Base-by-base conservation (phyloP, 2,797 vertebrate genomes). In the Acanthornis magna region DNA sequence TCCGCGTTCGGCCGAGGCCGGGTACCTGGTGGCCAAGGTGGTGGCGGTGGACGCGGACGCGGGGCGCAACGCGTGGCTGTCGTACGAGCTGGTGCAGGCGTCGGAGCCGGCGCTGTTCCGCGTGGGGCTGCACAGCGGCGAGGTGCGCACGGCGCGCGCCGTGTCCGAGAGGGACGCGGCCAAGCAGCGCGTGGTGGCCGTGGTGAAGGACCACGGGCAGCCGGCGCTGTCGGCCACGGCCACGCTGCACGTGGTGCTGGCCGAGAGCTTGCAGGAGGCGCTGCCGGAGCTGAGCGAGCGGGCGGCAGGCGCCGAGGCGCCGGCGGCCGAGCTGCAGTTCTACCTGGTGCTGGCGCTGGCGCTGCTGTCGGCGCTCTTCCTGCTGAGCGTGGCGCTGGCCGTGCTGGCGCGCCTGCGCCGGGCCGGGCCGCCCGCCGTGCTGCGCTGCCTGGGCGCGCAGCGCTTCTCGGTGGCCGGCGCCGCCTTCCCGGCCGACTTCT, bases 181-280 rank as follows among this genome's bases (percentile, higher is more conserved):
- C 58, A 97, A 97, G 94, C 98, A 98, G 91, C 97, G 96, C 4
- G 77, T 98, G 72, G 75, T 98, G 5, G 97, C 98, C 61, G 84
- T 97, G 54, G 98, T 98, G 75, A 82, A 79, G 77, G 92, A 95
- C 70, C 92, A 94, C 78, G 96, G 96, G 40, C 89, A 50, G 86
- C 95, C 96, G 74, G 70, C 94, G 62, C 95, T 95, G 43, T 97
- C 95, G 47, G 86, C 93, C 68, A 97, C 91, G 74, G 94, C 92
- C 78, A 96, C 95, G 67, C 90, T 97, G 67, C 82, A 83, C 34
- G 68, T 97, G 77, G 91, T 97, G 88, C 66, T 97, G 95, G 96
- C 91, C 25, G 96, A 97, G 55, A 96, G 89, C 86, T 87, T 97
- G 63, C 97, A 96, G 25, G 97, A 98, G 32, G 85, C 93, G 55